Conservation (phyloP, 2,113 vertebrate species). For the Chionis minor region DNA sequence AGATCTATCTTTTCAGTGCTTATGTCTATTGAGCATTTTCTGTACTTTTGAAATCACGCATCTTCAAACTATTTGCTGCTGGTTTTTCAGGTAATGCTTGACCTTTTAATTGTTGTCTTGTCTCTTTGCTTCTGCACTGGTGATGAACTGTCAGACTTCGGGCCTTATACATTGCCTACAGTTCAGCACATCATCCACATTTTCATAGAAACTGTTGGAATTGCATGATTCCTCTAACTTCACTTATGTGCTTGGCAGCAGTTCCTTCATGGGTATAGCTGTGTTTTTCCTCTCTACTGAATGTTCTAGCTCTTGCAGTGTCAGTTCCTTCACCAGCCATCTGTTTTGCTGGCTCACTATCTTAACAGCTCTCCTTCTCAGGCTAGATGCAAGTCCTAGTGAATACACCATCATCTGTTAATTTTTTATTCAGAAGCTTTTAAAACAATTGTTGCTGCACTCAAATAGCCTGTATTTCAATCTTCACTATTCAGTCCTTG, state of each 20-base stretch:
- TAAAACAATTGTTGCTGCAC: background rate
- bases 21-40: background rate
- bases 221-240: background rate
- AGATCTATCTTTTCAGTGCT: background rate
- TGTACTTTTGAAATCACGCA: background rate
- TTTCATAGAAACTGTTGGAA: slow-evolving; percentile 8
- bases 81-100: background rate
- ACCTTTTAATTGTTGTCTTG: background rate
- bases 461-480: background rate
- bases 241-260: slow-evolving; percentile 39
- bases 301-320: slow-evolving; percentile 60
- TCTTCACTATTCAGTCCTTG: background rate
- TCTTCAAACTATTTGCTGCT: background rate
- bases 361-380: slow-evolving; percentile 33
- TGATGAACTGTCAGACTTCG: background rate
- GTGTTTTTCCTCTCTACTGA: slow-evolving; percentile 59
- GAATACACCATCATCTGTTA: slow-evolving; percentile 12
- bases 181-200: background rate
- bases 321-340: slow-evolving; percentile 59
- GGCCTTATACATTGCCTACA: background rate
- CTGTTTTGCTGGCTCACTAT: slow-evolving; percentile 48
- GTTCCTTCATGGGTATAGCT: slow-evolving; percentile 12
- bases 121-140: background rate
- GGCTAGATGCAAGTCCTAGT: background rate
- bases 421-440: slow-evolving; percentile 37